phyloP scores from a whole-genome alignment of 2,888 invertebrate genomes.

The Rhimphoctona megacephalus region DNA sequence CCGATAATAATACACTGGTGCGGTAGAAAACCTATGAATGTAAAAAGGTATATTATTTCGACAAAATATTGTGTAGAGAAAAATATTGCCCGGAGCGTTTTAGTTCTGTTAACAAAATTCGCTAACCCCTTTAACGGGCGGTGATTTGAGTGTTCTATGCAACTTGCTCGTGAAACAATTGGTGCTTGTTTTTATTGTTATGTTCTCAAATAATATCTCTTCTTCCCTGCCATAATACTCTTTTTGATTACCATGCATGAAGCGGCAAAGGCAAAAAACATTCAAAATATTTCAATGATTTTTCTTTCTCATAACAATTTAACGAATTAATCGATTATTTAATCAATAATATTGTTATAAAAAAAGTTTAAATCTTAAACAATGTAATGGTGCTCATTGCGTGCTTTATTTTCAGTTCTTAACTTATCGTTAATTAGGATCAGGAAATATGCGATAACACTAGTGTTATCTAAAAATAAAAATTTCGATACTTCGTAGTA shows the following conservation, averaged over 20 bases:
- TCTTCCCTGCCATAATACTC: background rate
- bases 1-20: conserved; percentile 41
- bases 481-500: too few species aligned
- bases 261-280: background rate
- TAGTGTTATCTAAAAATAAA: too few species aligned
- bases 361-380: too few species aligned
- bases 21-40: conserved; percentile 1
- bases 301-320: background rate
- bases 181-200: conserved; percentile 41
- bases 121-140: background rate
- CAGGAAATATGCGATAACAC: too few species aligned
- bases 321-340: too few species aligned
- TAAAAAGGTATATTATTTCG: conserved; percentile 40
- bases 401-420: too few species aligned
- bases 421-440: too few species aligned
- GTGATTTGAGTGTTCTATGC: background rate
- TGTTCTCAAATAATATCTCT: conserved; percentile 55
- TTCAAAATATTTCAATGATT: background rate
- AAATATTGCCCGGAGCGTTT: background rate
- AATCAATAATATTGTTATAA: too few species aligned
- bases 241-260: background rate
- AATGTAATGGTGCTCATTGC: too few species aligned
- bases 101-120: conserved; percentile 16
- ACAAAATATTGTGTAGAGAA: conserved; percentile 5
- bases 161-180: conserved; percentile 1